These are phyloP conservation scores for Drosophila paulistorum DNA, from an alignment of 1,140 invertebrate species.

Conservation along the genomic window DNA sequence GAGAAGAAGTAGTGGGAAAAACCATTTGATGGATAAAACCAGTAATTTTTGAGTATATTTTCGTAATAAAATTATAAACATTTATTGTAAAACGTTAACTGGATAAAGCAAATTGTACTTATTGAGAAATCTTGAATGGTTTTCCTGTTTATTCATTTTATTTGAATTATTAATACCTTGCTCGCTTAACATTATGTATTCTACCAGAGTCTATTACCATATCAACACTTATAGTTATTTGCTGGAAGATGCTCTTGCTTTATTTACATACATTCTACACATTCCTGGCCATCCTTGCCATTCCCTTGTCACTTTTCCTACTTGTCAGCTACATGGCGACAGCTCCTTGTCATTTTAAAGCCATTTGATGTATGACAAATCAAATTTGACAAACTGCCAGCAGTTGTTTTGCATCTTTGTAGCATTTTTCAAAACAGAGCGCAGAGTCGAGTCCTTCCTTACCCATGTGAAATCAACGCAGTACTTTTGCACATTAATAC, in stretches of 20 bases:
- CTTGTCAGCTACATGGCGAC: slow-evolving; percentile 45
- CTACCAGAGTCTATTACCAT: neutral
- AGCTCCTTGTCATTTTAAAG: slow-evolving; percentile 72
- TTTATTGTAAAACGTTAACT: too few relatives aligned
- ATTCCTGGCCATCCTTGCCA: slow-evolving; percentile 11
- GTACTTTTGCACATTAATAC: slow-evolving; percentile 66
- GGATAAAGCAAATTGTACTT: too few relatives aligned
- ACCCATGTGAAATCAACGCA: slow-evolving; percentile 68
- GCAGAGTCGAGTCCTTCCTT: slow-evolving; percentile 18
- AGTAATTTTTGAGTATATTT: too few relatives aligned
- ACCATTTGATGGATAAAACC: too few relatives aligned
- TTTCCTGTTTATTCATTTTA: neutral
- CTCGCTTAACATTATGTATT: neutral
- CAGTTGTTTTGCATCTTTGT: slow-evolving; percentile 78
- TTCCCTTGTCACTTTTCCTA: slow-evolving; percentile 15
- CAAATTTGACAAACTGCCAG: slow-evolving; percentile 81
- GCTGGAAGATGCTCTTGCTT: slow-evolving; percentile 10
- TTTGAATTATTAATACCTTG: neutral
- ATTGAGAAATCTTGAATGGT: too few relatives aligned
- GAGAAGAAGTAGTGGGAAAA: too few relatives aligned
- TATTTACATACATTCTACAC: slow-evolving; percentile 5
- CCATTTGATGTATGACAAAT: slow-evolving; percentile 80
- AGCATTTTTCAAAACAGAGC: slow-evolving; percentile 63
- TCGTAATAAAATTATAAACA: too few relatives aligned
- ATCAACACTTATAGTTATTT: slow-evolving; percentile 29